Percentiles rank a stretch among this genome's conserved stretches.
phyloP scores from a whole-genome alignment of 2,113 vertebrate genomes.

The Psilopsiagon aymara region DNA sequence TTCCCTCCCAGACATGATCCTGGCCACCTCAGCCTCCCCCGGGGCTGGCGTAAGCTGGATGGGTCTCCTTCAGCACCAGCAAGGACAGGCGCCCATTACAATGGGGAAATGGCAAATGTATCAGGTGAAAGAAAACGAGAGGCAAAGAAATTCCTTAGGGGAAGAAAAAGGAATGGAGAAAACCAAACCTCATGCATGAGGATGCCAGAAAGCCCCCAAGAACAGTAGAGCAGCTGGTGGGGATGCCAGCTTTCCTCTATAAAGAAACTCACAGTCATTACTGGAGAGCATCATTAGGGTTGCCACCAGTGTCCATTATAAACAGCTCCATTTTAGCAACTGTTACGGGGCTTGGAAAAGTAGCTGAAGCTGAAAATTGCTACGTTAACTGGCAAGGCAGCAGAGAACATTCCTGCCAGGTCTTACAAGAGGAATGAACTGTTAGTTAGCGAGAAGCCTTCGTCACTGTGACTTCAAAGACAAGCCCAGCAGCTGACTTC shows the following conservation, averaged over 20 bases:
- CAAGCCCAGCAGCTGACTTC: not conserved
- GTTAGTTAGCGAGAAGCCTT: not conserved
- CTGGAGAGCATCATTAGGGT: not conserved
- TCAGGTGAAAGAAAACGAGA: not conserved
- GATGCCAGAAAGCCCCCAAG: not conserved
- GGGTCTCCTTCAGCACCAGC: not conserved
- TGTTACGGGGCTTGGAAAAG: not conserved
- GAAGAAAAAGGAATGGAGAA: not conserved
- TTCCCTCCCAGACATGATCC: not conserved
- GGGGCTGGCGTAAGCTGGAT: not conserved
- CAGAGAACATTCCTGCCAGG: not conserved
- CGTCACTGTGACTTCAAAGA: not conserved
- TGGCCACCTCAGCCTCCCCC: not conserved
- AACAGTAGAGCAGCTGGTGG: not conserved
- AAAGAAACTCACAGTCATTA: not conserved
- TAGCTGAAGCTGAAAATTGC: not conserved
- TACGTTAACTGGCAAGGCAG: not conserved
- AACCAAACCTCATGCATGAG: not conserved
- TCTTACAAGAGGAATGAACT: not conserved
- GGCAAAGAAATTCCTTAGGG: not conserved
- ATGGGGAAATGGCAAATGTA: not conserved
- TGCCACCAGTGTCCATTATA: not conserved
- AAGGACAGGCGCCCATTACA: not conserved
- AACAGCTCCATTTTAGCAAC: not conserved
- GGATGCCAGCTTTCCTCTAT: not conserved